Conservation (phyloP, 2,888 invertebrate species). For the Pandemis cinnamomeana region DNA sequence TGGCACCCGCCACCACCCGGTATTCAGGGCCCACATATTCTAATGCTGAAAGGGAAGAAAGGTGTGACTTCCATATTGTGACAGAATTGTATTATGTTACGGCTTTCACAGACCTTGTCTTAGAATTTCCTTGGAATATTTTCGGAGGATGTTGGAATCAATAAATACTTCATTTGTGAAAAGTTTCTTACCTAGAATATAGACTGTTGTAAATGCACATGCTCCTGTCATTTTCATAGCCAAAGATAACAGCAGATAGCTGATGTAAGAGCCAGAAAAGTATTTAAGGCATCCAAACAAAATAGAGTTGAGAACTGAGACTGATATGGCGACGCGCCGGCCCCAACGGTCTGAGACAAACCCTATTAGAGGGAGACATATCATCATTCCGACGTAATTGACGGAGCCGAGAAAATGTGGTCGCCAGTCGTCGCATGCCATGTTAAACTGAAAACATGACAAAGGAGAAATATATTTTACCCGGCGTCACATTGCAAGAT, state of each 20-base stretch:
- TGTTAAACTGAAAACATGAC: slow-evolving; percentile 38
- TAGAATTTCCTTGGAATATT: no score
- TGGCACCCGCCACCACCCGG: slow-evolving; percentile 15
- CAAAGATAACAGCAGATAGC: slow-evolving; percentile 1
- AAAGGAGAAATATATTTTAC: neutral
- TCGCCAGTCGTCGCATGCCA: slow-evolving; percentile 80
- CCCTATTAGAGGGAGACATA: slow-evolving; percentile 85
- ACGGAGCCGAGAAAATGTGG: slow-evolving; percentile 86
- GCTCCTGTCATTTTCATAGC: neutral
- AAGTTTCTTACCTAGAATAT: slow-evolving; percentile 27
- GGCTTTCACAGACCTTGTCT: no score
- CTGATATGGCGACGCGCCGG: slow-evolving; percentile 17
- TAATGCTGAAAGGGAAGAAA: slow-evolving; percentile 14
- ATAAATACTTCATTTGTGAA: no score
- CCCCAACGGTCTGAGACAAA: slow-evolving; percentile 82
- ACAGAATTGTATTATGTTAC: no score
- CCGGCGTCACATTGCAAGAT: no score
- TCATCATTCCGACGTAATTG: slow-evolving; percentile 84
- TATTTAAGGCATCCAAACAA: slow-evolving; percentile 13
- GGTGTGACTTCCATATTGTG: no score
- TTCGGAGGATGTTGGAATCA: no score
- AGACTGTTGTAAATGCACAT: neutral
- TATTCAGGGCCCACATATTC: slow-evolving; percentile 35
- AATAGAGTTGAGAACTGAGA: slow-evolving; percentile 1
- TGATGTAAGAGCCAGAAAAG: slow-evolving; percentile 15